Base-by-base conservation (phyloP, 2,113 vertebrate species). In the Syrrhaptes paradoxus region DNA sequence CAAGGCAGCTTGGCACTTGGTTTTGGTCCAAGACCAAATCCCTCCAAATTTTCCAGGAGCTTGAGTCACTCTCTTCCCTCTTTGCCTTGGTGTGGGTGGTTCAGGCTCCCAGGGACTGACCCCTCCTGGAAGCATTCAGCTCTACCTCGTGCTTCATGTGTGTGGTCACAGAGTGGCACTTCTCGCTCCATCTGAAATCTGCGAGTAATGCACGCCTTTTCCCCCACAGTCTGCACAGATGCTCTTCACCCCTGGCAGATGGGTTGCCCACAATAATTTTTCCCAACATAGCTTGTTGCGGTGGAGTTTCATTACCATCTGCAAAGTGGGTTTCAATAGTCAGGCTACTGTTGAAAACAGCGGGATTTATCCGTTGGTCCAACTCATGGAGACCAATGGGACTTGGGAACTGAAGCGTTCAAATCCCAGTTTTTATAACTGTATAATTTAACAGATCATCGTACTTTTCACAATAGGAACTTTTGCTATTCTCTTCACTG, bases 61-160 rank as follows among this genome's bases (percentile, higher is more conserved):
- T 6, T 46, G 29, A 43, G 1, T 41, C 24, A 36, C 11, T 67
- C 1, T 0, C 31, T 73, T 88, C 5, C 14, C 12, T 13, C 19
- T 86, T 78, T 72, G 19, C 17, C 34, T 46, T 54, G 34, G 21
- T 38, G 25, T 59, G 51, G 10, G 34, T 61, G 8, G 14, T 65
- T 89, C 34, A 54, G 57, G 25, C 7, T 78, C 17, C 22, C 3
- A 1, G 6, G 7, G n/a, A 22, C 18, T n/a, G 57, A 81, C 4
- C 9, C 5, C 26, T 80, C 13, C 28, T 74, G 0, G 0, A 32
- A 71, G 32, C n/a, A 34, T 51, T 84, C 51, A 58, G 24, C 16
- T 80, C n/a, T 58, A 32, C 57, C 48, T 36, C 52, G 28, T 26
- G 24, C 32, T 68, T 67, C 25, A 13, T 13, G 24, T 1, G 0